Percentiles rank a stretch among this genome's conserved stretches.
phyloP scores from a whole-genome alignment of 1,140 invertebrate genomes.

The Neomicropteryx cornuta region DNA sequence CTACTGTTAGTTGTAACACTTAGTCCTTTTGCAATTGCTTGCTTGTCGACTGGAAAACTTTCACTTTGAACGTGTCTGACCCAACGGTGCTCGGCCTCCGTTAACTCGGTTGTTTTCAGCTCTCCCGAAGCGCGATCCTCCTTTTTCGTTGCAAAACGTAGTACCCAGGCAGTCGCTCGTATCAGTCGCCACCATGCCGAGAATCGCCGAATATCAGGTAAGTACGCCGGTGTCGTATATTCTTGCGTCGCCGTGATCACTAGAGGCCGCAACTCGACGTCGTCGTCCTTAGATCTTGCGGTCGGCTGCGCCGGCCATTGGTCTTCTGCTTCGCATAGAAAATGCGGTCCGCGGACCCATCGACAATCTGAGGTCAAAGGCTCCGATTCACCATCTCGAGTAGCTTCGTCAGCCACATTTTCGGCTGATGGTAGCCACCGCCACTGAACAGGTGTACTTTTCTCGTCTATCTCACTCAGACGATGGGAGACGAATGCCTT shows the following conservation, averaged over 20 bases:
- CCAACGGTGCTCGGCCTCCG: background rate
- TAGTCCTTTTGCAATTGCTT: background rate
- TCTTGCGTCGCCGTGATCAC: background rate
- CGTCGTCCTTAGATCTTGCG: background rate
- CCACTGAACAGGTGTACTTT: slow-evolving; percentile 8
- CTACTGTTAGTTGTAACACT: background rate
- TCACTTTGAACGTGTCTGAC: slow-evolving; percentile 5
- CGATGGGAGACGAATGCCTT: slow-evolving; percentile 25
- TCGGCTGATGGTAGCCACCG: slow-evolving; percentile 11
- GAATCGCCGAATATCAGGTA: slow-evolving; percentile 7
- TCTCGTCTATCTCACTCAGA: slow-evolving; percentile 20
- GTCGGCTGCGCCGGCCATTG: slow-evolving; percentile 8
- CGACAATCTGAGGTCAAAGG: background rate
- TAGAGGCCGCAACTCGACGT: background rate
- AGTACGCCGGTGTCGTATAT: background rate
- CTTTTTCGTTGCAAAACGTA: background rate
- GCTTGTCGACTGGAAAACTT: background rate
- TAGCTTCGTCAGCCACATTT: slow-evolving; percentile 15
- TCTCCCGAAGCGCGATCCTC: background rate
- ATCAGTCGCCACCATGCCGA: slow-evolving; percentile 10
- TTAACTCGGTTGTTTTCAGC: slow-evolving; percentile 1
- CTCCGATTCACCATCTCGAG: slow-evolving; percentile 3
- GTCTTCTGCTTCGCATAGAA: slow-evolving; percentile 4
- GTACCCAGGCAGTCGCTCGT: slow-evolving; percentile 5
- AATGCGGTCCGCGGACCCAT: slow-evolving; percentile 13